phyloP scores from a whole-genome alignment of 2,113 vertebrate genomes.

The Pangasianodon hypophthalmus region DNA sequence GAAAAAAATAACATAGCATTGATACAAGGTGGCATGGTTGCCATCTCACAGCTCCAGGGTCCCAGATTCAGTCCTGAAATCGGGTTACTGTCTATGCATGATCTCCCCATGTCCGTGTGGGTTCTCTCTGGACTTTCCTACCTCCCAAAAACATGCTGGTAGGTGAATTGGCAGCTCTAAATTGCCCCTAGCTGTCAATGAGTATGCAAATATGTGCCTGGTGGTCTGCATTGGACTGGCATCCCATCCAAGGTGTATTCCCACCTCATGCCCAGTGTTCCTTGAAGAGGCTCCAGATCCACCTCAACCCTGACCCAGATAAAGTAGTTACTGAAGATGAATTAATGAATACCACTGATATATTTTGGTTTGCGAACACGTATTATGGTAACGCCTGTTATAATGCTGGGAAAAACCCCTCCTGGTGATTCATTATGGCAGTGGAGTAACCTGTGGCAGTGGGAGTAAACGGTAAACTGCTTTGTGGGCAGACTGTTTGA shows the following conservation, averaged over 20 bases:
- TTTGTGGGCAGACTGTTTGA: neutral
- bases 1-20: neutral
- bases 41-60: neutral
- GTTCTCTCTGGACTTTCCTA: neutral
- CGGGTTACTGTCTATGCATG: neutral
- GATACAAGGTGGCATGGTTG: neutral
- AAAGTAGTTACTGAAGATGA: neutral
- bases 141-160: neutral
- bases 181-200: neutral
- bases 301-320: neutral
- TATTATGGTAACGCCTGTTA: neutral
- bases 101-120: neutral
- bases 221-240: neutral
- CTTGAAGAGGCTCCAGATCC: neutral
- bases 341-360: neutral
- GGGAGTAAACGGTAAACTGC: neutral
- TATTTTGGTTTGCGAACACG: neutral
- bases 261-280: neutral
- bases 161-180: neutral
- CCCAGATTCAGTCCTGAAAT: neutral
- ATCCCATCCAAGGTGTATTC: neutral
- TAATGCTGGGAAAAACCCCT: neutral
- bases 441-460: neutral
- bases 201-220: neutral
- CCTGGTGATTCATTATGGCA: neutral